Percentiles rank a stretch among this genome's conserved stretches.
These are phyloP conservation scores for Planiliza haematocheilus DNA, from an alignment of 2,113 vertebrate genomes.

Conservation along the genomic window DNA sequence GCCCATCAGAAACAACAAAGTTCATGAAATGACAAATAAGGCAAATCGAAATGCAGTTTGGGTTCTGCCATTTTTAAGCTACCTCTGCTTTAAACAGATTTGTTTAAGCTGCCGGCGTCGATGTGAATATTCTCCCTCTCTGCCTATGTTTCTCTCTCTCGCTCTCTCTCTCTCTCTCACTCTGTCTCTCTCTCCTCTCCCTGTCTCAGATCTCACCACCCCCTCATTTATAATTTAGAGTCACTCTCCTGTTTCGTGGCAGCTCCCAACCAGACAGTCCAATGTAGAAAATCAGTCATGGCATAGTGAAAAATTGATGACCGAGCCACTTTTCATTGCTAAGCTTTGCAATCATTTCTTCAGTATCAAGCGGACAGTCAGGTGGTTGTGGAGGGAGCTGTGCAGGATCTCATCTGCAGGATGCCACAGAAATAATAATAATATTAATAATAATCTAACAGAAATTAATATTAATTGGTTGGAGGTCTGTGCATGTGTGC, in stretches of 20 bases:
- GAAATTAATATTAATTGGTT: slow-evolving; percentile 47
- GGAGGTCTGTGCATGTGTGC: slow-evolving; percentile 13
- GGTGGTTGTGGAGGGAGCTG: slow-evolving; percentile 14
- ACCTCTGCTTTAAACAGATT: slow-evolving; percentile 21
- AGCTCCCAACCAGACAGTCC: slow-evolving; percentile 63
- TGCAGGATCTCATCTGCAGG: slow-evolving; percentile 42
- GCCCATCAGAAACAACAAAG: background rate
- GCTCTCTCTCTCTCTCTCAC: slow-evolving; percentile 18
- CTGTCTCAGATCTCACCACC: slow-evolving; percentile 57
- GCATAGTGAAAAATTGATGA: slow-evolving; percentile 76
- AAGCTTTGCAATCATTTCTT: slow-evolving; percentile 63
- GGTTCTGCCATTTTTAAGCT: background rate
- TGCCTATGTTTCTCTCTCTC: slow-evolving; percentile 8
- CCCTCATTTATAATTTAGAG: slow-evolving; percentile 78
- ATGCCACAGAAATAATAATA: slow-evolving; percentile 23
- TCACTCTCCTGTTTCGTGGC: slow-evolving; percentile 77
- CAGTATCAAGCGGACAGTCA: slow-evolving; percentile 47
- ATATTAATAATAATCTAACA: no score
- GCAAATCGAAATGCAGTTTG: background rate
- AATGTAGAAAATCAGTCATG: slow-evolving; percentile 70
- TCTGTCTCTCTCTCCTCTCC: slow-evolving; percentile 16
- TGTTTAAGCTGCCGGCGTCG: slow-evolving; percentile 26
- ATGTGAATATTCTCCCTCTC: slow-evolving; percentile 6
- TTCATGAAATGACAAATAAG: background rate
- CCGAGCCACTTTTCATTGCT: slow-evolving; percentile 72